Evolutionary conservation across 2,888 invertebrate species (phyloP).

Genomic region (Ctenicera cuprea): DNA sequence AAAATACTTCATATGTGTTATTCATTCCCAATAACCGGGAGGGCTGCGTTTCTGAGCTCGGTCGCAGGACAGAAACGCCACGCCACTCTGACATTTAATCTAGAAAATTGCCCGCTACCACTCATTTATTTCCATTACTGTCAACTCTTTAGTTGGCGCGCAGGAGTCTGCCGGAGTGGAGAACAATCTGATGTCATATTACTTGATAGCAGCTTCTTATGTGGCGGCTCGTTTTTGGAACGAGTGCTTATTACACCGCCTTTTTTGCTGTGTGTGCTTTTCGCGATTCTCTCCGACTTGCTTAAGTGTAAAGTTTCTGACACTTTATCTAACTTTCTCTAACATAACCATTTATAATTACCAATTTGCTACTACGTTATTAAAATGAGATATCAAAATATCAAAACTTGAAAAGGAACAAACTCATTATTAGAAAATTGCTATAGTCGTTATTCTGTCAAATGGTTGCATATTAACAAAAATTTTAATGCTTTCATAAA

Average conservation of each 20-base stretch:
- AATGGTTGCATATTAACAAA: too few relatives aligned
- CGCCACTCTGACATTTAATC: constrained; percentile 79
- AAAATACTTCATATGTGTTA: constrained; percentile 70
- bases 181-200: constrained; percentile 72
- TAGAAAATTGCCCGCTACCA: constrained; percentile 79
- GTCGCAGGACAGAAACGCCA: constrained; percentile 66
- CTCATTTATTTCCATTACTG: constrained; percentile 80
- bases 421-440: too few relatives aligned
- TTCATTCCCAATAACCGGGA: constrained; percentile 69
- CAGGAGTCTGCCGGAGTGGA: constrained; percentile 56
- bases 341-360: background rate
- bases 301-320: constrained; percentile 1
- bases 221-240: constrained; percentile 49
- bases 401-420: too few relatives aligned
- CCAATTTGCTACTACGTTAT: background rate
- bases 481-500: too few relatives aligned
- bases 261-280: constrained; percentile 24
- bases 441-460: too few relatives aligned
- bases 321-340: background rate
- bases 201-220: constrained; percentile 66
- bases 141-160: constrained; percentile 74
- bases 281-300: background rate
- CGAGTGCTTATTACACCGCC: constrained; percentile 49
- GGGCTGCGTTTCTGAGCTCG: constrained; percentile 65
- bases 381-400: too few relatives aligned